Evolutionary conservation across 2,797 vertebrate genomes (phyloP), one percentile per base, ranked within the genome.

Genomic region (Hemibagrus guttatus): DNA sequence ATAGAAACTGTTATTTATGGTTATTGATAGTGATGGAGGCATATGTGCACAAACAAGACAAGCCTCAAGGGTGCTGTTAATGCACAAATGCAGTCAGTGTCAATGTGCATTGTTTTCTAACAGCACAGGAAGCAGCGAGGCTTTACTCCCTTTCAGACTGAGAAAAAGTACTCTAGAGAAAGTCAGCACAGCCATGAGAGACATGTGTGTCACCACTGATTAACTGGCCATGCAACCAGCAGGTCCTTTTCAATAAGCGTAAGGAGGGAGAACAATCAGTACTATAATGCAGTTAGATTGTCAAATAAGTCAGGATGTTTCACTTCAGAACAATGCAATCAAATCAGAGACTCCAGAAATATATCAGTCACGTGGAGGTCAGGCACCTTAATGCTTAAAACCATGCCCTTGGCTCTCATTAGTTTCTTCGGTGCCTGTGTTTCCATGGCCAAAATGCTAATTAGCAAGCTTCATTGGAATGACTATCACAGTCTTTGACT

Each of bases 401-500:
- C 56, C 61, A 49, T 72, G 71, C 64, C 64, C 84, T 79, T 84
- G 85, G 74, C 78, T 85, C 58, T 58, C 63, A 85, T 87, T 69
- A 71, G 58, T 80, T 88, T 90, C 83, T 81, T 87, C 52, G 12
- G 82, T 76, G 88, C 85, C 91, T 92, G 89, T 90, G 90, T 91
- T 92, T 84, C 83, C 87, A 64, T 85, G 74, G 83, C 88, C 87
- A 92, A 90, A 91, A 86, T 90, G 88, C 90, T 93, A 93, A 93
- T 94, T 93, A 91, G 89, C 87, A 79, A 90, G 88, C 90, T 87
- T 91, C 93, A 92, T 90, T 92, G 89, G 87, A 87, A 75, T 86
- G 90, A 78, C 87, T 88, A 86, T 89, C 86, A 63, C 52, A 39
- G 83, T 35, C 81, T 88, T 85, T 90, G 85, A 91, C 89, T 91